A percentile compares a stretch with the other conserved stretches of the same genome.
phyloP scores from a whole-genome alignment of 2,113 vertebrate genomes.

The Actinemys pallida region DNA sequence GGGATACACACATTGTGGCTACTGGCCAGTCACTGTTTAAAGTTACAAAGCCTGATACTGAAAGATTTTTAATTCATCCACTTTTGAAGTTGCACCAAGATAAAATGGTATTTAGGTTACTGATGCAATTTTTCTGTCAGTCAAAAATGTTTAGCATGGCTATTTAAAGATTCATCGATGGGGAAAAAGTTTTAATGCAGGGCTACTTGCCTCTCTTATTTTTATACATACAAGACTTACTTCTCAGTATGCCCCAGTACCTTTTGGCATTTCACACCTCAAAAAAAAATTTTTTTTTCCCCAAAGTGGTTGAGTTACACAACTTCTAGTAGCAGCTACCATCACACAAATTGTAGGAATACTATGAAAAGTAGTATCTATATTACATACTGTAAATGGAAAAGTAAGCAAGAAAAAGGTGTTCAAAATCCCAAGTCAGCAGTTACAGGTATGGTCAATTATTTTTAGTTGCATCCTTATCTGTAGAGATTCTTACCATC shows the following conservation, averaged over 20 bases:
- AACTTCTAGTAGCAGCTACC: background rate
- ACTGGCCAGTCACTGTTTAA: background rate
- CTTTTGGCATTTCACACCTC: background rate
- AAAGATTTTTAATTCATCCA: background rate
- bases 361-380: background rate
- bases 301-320: background rate
- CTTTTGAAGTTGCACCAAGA: background rate
- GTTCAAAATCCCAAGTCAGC: background rate
- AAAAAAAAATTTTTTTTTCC: no score
- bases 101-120: background rate
- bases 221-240: background rate
- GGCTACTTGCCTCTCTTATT: background rate
- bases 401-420: background rate
- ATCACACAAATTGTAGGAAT: fast-evolving
- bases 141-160: background rate
- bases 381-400: no score
- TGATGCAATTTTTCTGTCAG: background rate
- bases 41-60: background rate
- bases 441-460: background rate
- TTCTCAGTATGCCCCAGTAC: background rate
- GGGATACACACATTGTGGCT: background rate
- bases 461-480: background rate
- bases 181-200: background rate
- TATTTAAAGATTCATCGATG: background rate
- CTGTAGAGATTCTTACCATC: fast-evolving